These are phyloP conservation scores for Trididemnum clinides DNA, from an alignment of 23 tunicate genomes.

Conservation along the genomic window DNA sequence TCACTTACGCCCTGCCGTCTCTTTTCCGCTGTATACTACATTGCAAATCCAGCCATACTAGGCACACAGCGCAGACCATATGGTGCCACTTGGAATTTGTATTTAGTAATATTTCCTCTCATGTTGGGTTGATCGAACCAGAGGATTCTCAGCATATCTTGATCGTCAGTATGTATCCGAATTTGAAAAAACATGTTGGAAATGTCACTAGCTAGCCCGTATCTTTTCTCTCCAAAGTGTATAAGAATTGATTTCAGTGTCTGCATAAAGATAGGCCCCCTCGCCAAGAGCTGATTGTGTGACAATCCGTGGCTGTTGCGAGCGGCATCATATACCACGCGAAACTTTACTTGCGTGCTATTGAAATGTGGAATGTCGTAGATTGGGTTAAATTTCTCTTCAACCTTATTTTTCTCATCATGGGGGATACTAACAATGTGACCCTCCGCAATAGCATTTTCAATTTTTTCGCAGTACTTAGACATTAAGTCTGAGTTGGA, in stretches of 20 bases:
- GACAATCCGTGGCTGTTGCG: no score
- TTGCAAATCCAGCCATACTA: neutral
- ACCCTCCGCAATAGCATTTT: neutral
- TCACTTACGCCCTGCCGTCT: neutral
- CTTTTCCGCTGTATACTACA: neutral
- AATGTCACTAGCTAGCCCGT: no score
- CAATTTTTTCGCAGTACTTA: neutral
- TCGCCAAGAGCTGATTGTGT: no score
- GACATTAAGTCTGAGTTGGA: neutral
- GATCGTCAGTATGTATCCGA: no score
- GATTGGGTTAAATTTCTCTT: neutral
- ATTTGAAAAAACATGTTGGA: no score
- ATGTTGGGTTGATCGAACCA: neutral
- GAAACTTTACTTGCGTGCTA: neutral
- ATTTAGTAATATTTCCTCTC: neutral
- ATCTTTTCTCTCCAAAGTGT: neutral
- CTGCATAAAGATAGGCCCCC: neutral
- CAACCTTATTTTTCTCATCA: neutral
- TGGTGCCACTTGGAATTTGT: no score
- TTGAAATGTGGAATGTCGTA: neutral
- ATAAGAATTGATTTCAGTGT: neutral
- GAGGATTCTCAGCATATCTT: no score
- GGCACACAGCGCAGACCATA: no score
- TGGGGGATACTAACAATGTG: neutral
- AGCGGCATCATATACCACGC: no score